These are phyloP conservation scores for Dermolepida albohirtum DNA, from an alignment of 2,888 invertebrate species.

Conservation along the genomic window DNA sequence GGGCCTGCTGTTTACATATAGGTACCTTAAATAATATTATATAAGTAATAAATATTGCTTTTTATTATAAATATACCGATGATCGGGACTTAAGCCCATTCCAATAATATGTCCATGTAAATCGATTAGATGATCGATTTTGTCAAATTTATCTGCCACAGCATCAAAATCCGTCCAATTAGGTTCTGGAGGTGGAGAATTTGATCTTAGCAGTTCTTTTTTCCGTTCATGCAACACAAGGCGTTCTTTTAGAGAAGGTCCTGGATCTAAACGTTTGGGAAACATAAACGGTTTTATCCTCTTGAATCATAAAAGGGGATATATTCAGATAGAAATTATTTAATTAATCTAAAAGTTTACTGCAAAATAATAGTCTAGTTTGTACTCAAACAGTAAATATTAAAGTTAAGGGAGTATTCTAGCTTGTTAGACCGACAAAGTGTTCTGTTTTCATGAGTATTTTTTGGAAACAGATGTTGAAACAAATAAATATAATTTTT, in stretches of 20 bases:
- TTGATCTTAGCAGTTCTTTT: constrained; percentile 65
- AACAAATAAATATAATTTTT: too few relatives aligned
- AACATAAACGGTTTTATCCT: constrained; percentile 77
- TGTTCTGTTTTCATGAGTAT: too few relatives aligned
- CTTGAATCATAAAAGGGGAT: constrained; percentile 69
- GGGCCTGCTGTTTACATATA: constrained; percentile 85
- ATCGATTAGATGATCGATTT: constrained; percentile 84
- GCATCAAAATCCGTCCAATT: constrained; percentile 77
- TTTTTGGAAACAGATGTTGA: too few relatives aligned
- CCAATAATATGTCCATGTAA: constrained; percentile 89
- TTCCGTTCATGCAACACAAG: constrained; percentile 68
- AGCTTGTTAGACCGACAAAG: too few relatives aligned
- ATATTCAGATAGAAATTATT: too few relatives aligned
- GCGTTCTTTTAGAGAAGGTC: constrained; percentile 75
- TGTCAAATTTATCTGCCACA: constrained; percentile 77
- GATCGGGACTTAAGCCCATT: constrained; percentile 87
- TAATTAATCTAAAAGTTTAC: too few relatives aligned
- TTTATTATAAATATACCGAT: constrained; percentile 66
- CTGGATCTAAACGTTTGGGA: constrained; percentile 75
- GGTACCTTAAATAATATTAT: constrained; percentile 67
- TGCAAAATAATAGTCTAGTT: too few relatives aligned
- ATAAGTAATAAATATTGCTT: not conserved
- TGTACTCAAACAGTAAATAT: not conserved
- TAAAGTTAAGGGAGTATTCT: not conserved
- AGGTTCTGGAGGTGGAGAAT: constrained; percentile 68